A percentile compares a stretch with the other conserved stretches of the same genome.
Conservation (phyloP, 2,797 vertebrate species). For the Arctocebus calabarensis region DNA sequence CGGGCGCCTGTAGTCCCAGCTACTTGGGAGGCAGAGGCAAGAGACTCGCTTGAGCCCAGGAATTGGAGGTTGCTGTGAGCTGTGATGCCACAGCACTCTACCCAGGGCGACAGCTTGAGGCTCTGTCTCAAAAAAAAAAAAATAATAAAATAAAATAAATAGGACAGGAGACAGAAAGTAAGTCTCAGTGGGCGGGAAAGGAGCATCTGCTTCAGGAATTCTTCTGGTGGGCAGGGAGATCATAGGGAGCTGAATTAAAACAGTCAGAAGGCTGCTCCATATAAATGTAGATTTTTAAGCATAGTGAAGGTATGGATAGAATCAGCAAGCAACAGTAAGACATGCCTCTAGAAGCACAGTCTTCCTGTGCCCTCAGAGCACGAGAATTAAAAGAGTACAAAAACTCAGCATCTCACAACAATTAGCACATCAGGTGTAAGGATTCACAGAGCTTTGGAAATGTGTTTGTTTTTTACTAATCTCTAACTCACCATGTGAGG, state of each 20-base stretch:
- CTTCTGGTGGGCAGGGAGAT: neutral
- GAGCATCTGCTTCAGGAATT: neutral
- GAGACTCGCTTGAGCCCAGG: no score
- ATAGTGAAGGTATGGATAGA: neutral
- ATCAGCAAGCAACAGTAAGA: neutral
- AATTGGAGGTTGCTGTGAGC: no score
- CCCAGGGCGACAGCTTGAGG: no score
- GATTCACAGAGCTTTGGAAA: neutral
- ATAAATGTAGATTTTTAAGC: neutral
- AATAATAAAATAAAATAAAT: no score
- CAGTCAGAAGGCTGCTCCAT: neutral
- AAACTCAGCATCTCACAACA: no score
- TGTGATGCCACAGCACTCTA: no score
- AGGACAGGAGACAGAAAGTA: neutral
- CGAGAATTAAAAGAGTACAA: no score
- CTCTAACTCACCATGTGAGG: accelerated
- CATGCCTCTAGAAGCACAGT: neutral
- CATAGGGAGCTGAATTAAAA: neutral
- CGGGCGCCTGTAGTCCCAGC: no score
- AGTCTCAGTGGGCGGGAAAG: neutral
- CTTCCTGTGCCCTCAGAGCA: neutral
- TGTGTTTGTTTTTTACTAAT: neutral
- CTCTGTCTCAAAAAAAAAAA: no score
- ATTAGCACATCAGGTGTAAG: neutral
- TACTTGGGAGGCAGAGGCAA: no score